phyloP scores from a whole-genome alignment of 2,113 vertebrate species.

The Pardalotus punctatus region DNA sequence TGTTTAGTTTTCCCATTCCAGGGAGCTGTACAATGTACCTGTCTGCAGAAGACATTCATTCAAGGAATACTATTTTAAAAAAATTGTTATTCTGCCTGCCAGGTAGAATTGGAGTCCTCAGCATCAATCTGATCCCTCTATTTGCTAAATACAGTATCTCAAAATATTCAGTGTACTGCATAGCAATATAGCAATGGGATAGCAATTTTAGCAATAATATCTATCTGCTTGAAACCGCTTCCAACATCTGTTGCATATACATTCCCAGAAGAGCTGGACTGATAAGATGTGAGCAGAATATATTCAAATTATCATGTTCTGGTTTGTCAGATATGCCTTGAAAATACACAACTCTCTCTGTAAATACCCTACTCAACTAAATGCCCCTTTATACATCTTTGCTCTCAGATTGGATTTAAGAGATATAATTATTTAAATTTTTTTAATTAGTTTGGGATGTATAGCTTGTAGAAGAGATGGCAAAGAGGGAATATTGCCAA shows the following conservation, averaged over 20 bases:
- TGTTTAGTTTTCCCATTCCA: constrained; percentile 54
- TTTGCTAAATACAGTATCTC: constrained; percentile 41
- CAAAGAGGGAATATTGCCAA: background rate
- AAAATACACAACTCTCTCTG: background rate
- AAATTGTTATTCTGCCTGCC: constrained; percentile 11
- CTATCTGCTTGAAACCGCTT: background rate
- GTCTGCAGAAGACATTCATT: constrained; percentile 45
- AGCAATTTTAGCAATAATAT: constrained; percentile 33
- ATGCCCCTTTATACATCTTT: background rate
- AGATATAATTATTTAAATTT: background rate
- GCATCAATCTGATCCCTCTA: constrained; percentile 20
- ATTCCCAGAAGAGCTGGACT: background rate
- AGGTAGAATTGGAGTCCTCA: background rate
- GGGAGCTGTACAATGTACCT: constrained; percentile 22
- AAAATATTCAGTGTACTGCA: constrained; percentile 23
- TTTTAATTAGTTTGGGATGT: background rate
- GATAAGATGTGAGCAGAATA: background rate
- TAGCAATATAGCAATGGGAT: background rate
- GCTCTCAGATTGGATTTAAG: background rate
- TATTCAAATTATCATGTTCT: background rate
- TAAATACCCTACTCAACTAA: background rate
- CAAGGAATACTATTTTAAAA: background rate
- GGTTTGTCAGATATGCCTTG: background rate
- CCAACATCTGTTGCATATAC: background rate
- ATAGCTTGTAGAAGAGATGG: background rate